These are phyloP conservation scores for Oncorhynchus mykiss DNA, from an alignment of 2,113 vertebrate genomes.

Conservation along the genomic window DNA sequence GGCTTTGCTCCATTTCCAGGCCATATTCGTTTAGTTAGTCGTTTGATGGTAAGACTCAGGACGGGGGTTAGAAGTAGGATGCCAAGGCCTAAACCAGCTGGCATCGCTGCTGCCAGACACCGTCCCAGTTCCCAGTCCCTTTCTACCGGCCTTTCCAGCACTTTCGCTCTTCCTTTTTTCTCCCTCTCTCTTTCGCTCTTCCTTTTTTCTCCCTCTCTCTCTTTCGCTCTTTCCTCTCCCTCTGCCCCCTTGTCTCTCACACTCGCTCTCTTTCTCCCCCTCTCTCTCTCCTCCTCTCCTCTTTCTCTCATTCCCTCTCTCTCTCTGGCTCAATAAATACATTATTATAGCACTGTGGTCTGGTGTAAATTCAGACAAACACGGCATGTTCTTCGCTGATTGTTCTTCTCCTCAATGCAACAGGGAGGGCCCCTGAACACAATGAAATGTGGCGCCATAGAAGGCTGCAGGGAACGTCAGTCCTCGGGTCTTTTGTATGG, in stretches of 20 bases:
- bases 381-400: too few species aligned
- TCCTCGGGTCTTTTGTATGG: too few species aligned
- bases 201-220: neutral
- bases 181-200: neutral
- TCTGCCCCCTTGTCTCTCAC: neutral
- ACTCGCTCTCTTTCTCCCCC: neutral
- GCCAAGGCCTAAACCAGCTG: slow-evolving; percentile 41
- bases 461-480: too few species aligned
- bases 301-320: neutral
- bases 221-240: neutral
- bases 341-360: neutral
- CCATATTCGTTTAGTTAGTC: slow-evolving; percentile 53
- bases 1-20: slow-evolving; percentile 61
- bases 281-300: slow-evolving; percentile 4
- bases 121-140: neutral
- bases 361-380: neutral
- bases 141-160: neutral
- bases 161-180: neutral
- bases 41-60: slow-evolving; percentile 43
- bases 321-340: neutral
- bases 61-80: slow-evolving; percentile 17
- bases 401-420: too few species aligned
- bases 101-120: slow-evolving; percentile 13
- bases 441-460: too few species aligned
- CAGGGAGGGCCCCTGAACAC: too few species aligned